Evolutionary conservation across 1,140 invertebrate genomes (phyloP).

Genomic region (Drosophila novamexicana): DNA sequence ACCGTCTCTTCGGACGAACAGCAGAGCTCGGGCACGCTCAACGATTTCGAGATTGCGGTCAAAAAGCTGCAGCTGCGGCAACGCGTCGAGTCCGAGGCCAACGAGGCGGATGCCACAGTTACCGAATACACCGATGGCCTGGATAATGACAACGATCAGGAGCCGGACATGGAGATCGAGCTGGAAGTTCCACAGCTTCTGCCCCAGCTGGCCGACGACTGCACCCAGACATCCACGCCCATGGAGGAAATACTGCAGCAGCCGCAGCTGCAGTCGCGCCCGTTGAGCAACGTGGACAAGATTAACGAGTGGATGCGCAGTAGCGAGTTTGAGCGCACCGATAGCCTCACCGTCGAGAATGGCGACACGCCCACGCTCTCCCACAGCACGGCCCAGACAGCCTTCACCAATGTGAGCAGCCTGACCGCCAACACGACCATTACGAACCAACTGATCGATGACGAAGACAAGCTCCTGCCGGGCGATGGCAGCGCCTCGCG

Average conservation of each 20-base stretch:
- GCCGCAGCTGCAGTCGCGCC: constrained; percentile 60
- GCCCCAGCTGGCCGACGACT: constrained; percentile 66
- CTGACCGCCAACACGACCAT: constrained; percentile 74
- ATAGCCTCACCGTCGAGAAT: constrained; percentile 77
- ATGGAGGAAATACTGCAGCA: constrained; percentile 76
- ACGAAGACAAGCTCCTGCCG: constrained; percentile 30
- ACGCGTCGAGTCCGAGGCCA: constrained; percentile 49
- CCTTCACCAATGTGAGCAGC: constrained; percentile 70
- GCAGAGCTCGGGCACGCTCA: constrained; percentile 74
- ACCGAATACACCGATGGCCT: constrained; percentile 65
- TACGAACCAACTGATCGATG: constrained; percentile 67
- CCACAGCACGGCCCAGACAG: constrained; percentile 66
- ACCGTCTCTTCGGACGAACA: constrained; percentile 77
- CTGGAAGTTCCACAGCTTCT: constrained; percentile 72
- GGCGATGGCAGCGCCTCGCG: constrained; percentile 86
- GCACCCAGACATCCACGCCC: constrained; percentile 77
- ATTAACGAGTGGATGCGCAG: constrained; percentile 82
- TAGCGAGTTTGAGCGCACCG: constrained; percentile 78
- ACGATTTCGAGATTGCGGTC: constrained; percentile 71
- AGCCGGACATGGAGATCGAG: constrained; percentile 72
- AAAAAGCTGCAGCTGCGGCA: constrained; percentile 59
- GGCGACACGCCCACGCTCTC: constrained; percentile 63
- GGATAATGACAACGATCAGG: constrained; percentile 64
- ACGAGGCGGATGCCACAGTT: constrained; percentile 59
- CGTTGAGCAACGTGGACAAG: constrained; percentile 70